Percentiles rank a stretch among this genome's conserved stretches.
Conservation (phyloP, 2,797 vertebrate genomes). For the Sebastes oblongus region DNA sequence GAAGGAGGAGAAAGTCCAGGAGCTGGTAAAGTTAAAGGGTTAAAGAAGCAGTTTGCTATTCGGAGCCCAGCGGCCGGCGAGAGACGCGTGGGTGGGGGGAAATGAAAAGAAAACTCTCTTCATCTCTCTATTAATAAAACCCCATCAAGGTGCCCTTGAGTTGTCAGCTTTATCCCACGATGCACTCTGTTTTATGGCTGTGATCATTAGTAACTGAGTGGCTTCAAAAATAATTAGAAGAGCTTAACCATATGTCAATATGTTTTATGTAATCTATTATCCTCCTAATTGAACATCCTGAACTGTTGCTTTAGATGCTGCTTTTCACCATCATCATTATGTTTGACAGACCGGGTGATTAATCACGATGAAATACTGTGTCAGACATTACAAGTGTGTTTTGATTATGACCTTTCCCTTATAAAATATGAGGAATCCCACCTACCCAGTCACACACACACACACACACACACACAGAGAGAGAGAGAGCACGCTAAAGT, state of each 20-base stretch:
- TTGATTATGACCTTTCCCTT: constrained; percentile 18
- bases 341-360: background rate
- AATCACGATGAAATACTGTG: constrained; percentile 27
- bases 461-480: background rate
- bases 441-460: background rate
- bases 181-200: background rate
- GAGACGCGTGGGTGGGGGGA: background rate
- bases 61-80: background rate
- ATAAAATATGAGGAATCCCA: background rate
- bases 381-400: background rate
- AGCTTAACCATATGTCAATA: constrained; percentile 8
- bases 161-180: background rate
- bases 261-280: background rate
- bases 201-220: constrained; percentile 4
- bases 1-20: background rate
- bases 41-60: background rate
- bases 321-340: background rate
- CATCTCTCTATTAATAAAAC: background rate
- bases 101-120: background rate
- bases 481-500: background rate
- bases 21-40: background rate
- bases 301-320: background rate
- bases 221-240: background rate
- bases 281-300: background rate
- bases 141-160: constrained; percentile 13